Evolutionary conservation across 2,888 invertebrate species (phyloP), one percentile per base, ranked within the genome.

Genomic region (Eremobia ochroleuca): DNA sequence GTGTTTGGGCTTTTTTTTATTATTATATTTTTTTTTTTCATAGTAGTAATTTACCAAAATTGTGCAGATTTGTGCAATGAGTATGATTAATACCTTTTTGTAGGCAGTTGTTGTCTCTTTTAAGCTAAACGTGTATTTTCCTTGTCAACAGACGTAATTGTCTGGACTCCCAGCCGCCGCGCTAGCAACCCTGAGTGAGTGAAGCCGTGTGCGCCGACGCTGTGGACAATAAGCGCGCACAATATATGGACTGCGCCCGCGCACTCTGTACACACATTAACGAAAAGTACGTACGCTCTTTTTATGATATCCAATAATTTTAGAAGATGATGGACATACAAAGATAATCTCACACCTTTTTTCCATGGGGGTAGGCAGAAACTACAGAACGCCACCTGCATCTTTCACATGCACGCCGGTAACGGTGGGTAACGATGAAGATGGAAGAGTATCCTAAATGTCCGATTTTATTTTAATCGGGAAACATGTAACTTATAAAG

Each of bases 181-280:
- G 85, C 88, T 87, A 87, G 73, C 89, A 92, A 92, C 92, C 92
- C 93, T 92, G 93, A 92, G 86, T 87, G 91, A 92, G 93, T 93
- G 94, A 66, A 82, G 83, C 84, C 69, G 82, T 59, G 61, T 78
- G 88, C 85, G 85, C 85, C 88, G 86, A 86, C 86, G 80, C 79
- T 82, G 87, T 77, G 85, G 77, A 79, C 77, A 79, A 87, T 86
- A 86, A 88, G 82, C 87, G 88, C 74, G 83, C 85, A 83, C 90
- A 85, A 93, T 96, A 91, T 95, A 96, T 96, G 96, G 96, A 94
- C 92, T 90, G 91, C 87, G 87, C 83, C 87, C 85, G 87, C 87
- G 87, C 91, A 88, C 91, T 94, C 91, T 93, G 89, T 92, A 93
- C 92, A 88, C 86, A 92, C 88, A 91, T 93, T 94, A 89, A 92